Evolutionary conservation across 1,140 invertebrate genomes (phyloP), one percentile per base, ranked within the genome.

Genomic region (Heliconius himera): DNA sequence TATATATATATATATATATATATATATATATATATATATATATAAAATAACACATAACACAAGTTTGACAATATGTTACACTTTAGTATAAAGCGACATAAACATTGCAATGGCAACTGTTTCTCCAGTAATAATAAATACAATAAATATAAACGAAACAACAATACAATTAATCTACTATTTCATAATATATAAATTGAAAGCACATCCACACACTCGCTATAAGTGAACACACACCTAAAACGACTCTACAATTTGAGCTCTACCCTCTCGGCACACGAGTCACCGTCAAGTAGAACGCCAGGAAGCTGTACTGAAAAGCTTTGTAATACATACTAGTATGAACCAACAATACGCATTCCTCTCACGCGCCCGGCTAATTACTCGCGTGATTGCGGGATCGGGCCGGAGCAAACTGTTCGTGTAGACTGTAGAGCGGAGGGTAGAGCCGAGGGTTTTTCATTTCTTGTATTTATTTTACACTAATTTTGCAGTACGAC

Each of bases 361-460:
- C 78, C 78, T 70, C 73, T 79, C 78, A 79, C 78, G 78, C 73
- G 78, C 71, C 41, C 46, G 51, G 78, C 78, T 79, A 79, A 79
- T 79, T 79, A 79, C 78, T 79, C 78, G 78, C 73, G 73, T 79
- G 78, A 79, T 79, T 79, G 78, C 78, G 33, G 77, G 49, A 56
- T 60, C 36, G 51, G 71, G 41, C n/a, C 76, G 26, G 46, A 36
- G 70, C 60, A 76, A 70, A 76, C 33, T n/a, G 66, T 76, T 70
- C 74, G 74, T 38, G 56, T 66, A 26, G 20, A 22, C n/a, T 60
- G 29, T 8, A 38, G 70, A 33, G 70, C 8, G 54, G n/a, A 22
- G 54, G 54, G 20, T 56, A 22, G 54, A 56, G 36, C 20, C n/a
- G 3, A 72, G 70, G 36, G 70, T 72, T 72, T 46, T 2, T 4